Evolutionary conservation across 2,113 vertebrate genomes (phyloP), one percentile per base, ranked within the genome.

Genomic region (Phylloscopus trochilus): DNA sequence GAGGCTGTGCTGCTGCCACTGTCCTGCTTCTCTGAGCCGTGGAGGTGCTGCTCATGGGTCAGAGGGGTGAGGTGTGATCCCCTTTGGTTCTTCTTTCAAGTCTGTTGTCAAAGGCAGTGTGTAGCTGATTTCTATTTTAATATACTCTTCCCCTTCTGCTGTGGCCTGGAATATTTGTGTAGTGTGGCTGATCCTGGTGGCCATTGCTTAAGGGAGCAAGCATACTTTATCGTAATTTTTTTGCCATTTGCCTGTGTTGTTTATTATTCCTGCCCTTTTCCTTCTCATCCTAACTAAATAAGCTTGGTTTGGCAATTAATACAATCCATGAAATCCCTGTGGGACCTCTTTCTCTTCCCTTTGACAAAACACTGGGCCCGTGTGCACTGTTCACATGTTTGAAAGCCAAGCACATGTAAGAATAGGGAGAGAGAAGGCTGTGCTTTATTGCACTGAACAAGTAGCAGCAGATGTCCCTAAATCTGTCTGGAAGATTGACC

Each of bases 281-380:
- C 68, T 83, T 81, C 35, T 59, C 52, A 82, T 55, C 56, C 83
- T 58, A 67, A 91, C 91, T 87, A 94, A 96, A 93, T 86, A 86
- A 66, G 59, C 80, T 87, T 74, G 55, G n/a, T 96, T 94, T 90
- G 76, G 70, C 85, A 92, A 66, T 77, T 14, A 81, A 58, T 92
- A 52, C 58, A 89, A 27, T 63, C 58, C 41, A 16, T 43, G 23
- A 91, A 80, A 56, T 87, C 27, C 27, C 12, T 58, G n/a, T 84
- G 72, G 56, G 85, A 62, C 81, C 49, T 31, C 53, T 87, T 87
- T 92, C 28, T 89, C 30, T 49, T 81, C 66, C 37, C 51, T 82
- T 44, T 56, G 62, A 30, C 39, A n/a, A 58, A 78, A 51, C 9
- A 15, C 13, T 13, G n/a, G 28, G 37, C 13, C 53, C 23, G 7